Evolutionary conservation across 2,113 vertebrate species (phyloP).

Genomic region (Anoura caudifer): DNA sequence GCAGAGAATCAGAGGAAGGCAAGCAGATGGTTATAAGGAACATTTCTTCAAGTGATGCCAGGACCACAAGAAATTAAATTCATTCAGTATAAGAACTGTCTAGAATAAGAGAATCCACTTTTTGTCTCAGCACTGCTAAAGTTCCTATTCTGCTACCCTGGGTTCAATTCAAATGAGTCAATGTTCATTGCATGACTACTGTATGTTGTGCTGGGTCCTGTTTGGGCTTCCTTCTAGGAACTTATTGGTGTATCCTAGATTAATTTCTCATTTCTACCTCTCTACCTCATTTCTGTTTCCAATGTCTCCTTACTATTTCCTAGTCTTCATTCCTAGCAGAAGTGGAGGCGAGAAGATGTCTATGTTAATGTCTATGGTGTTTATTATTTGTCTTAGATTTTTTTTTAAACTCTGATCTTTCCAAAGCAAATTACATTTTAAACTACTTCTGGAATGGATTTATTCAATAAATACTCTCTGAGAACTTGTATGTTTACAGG

Average conservation of each 20-base stretch:
- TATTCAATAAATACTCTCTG: conserved; percentile 10
- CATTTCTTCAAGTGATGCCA: conserved; percentile 39
- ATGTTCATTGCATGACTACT: neutral
- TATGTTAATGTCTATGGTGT: neutral
- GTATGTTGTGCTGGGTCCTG: neutral
- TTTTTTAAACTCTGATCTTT: neutral
- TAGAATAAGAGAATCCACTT: conserved; percentile 12
- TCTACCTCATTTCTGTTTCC: neutral
- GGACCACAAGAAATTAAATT: conserved; percentile 57
- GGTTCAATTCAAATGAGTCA: conserved; percentile 11
- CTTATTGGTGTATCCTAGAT: neutral
- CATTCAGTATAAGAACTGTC: conserved; percentile 38
- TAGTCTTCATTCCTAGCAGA: neutral
- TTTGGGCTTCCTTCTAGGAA: neutral
- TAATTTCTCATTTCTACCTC: neutral
- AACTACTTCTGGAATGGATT: neutral
- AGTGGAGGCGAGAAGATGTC: neutral
- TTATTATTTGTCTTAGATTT: neutral
- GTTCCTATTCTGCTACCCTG: neutral
- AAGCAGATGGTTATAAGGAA: conserved; percentile 66
- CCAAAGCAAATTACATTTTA: neutral
- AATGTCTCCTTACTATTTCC: neutral
- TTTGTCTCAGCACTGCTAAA: neutral
- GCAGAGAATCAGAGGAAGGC: conserved; percentile 20
- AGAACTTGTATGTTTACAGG: neutral